Conservation (phyloP, 1,140 invertebrate species). For the Drosophila asahinai region DNA sequence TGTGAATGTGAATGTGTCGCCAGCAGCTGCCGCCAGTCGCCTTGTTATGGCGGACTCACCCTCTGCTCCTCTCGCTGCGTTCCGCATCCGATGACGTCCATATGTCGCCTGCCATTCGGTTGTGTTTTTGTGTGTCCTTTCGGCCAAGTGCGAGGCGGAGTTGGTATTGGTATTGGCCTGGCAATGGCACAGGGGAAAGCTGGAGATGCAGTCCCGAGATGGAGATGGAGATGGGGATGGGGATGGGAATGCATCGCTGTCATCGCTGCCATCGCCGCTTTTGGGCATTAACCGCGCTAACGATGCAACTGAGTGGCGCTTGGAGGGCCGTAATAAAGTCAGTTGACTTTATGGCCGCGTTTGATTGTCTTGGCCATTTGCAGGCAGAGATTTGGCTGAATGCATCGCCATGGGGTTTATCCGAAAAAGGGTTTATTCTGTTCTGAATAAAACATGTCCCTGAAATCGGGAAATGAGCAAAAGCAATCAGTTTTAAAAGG, state of each 20-base stretch:
- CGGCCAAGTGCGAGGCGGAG: constrained; percentile 17
- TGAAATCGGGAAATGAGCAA: not conserved
- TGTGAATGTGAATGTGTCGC: constrained; percentile 27
- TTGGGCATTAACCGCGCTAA: constrained; percentile 68
- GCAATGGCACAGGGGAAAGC: constrained; percentile 25
- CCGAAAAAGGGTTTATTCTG: not conserved
- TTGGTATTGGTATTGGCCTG: constrained; percentile 33
- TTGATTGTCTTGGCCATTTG: constrained; percentile 54
- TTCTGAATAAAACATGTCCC: constrained; percentile 3
- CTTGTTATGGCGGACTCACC: constrained; percentile 45
- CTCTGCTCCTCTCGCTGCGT: not conserved
- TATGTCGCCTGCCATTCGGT: constrained; percentile 71
- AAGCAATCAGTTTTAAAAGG: constrained; percentile 1
- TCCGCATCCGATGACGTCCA: constrained; percentile 49
- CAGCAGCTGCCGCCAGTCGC: constrained; percentile 23
- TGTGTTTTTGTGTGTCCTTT: constrained; percentile 26
- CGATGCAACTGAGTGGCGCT: constrained; percentile 48
- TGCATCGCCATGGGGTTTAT: not conserved
- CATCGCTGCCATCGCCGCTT: constrained; percentile 26
- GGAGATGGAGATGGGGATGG: constrained; percentile 7
- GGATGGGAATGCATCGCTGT: constrained; percentile 28
- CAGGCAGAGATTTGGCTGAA: constrained; percentile 18
- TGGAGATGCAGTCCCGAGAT: not conserved
- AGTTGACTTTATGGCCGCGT: constrained; percentile 70
- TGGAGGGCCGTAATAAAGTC: constrained; percentile 62